Evolutionary conservation across 92 coral and sea anemone genomes (phyloP), one percentile per base, ranked within the genome.

Genomic region (Ricordea florida): DNA sequence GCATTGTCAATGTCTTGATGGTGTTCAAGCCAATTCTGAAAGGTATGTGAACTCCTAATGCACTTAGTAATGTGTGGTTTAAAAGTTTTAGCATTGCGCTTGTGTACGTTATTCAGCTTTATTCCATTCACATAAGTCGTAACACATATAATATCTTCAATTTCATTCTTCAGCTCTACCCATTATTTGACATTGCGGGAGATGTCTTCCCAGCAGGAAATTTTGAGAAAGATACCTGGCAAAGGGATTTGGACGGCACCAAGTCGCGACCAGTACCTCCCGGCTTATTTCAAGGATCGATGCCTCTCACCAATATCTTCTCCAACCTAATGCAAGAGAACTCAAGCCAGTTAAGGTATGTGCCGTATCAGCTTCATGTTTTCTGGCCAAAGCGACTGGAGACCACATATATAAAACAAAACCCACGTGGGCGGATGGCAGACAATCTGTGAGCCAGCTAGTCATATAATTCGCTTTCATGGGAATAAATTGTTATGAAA

Each of bases 271-370:
- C 64, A 57, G 43, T 57, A 57, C 42, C 27, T 57, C 26, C 45
- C 43, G 10, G 4, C 64, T 6, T 57, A 57, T 57, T 57, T 57
- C 22, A 57, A 57, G 22, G 64, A 57, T n/a, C n/a, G n/a, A n/a
- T 1, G 64, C 35, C 43, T 57, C 42, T 17, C 17, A 57, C 64
- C 26, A 17, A 10, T 57, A 57, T 57, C 25, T 57, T 31, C 64
- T 7, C 2, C 16, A 16, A 8, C 26, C 28, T 6, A 17, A 33
- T 15, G 44, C 45, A 13, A 34, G 18, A 35, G 26, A 57, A 24
- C 25, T 32, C 26, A 57, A 32, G 24, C 64, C 64, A 57, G 44
- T 33, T 7, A 57, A 33, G 45, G 64, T 57, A 57, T n/a, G n/a
- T n/a, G n/a, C n/a, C n/a, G n/a, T n/a, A n/a, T n/a, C n/a, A n/a